phyloP scores from a whole-genome alignment of 2,113 vertebrate species.

The Amazona guildingii region DNA sequence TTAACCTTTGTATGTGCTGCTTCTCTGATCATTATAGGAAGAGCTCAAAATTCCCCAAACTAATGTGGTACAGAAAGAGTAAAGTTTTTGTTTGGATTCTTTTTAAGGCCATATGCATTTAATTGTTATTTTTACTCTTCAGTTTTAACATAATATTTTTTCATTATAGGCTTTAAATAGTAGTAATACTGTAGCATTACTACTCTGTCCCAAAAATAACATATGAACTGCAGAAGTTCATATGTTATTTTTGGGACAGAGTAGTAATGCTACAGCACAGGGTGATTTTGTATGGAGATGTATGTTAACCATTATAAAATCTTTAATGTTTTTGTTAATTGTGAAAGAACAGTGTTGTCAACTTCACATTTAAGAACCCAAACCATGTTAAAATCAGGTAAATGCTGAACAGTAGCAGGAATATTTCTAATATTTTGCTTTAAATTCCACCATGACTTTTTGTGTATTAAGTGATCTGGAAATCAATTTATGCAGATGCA shows the following conservation, averaged over 20 bases:
- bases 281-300: background rate
- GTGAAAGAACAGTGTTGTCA: background rate
- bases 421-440: background rate
- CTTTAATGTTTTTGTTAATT: background rate
- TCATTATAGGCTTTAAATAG: background rate
- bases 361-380: background rate
- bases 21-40: background rate
- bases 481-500: background rate
- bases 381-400: background rate
- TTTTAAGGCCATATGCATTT: background rate
- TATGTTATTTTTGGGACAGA: background rate
- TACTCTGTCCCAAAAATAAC: too few relatives aligned
- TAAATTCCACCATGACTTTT: background rate
- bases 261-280: background rate
- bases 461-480: background rate
- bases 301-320: background rate
- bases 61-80: background rate
- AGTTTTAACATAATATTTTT: background rate
- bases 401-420: background rate
- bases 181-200: too few relatives aligned
- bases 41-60: background rate
- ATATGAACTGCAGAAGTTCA: background rate
- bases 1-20: background rate
- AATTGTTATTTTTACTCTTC: background rate
- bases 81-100: background rate